These are phyloP conservation scores for Xestobium rufovillosum DNA, from an alignment of 2,888 invertebrate genomes.

Conservation along the genomic window DNA sequence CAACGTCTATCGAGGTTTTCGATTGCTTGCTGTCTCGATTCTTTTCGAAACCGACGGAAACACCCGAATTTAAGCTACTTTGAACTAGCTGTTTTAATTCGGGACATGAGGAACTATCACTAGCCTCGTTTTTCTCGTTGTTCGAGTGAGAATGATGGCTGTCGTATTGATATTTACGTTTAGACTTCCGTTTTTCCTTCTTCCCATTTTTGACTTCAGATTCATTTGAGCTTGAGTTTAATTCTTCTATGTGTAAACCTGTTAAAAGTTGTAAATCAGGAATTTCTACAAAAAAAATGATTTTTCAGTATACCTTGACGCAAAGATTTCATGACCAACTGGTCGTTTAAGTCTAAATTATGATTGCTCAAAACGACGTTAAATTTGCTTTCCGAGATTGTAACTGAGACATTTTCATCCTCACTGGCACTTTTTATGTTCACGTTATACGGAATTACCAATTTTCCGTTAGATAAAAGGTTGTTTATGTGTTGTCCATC, in stretches of 20 bases:
- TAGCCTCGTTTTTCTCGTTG: slow-evolving; percentile 19
- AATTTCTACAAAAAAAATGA: too few species aligned
- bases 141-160: slow-evolving; percentile 25
- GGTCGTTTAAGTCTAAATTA: slow-evolving; percentile 39
- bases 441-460: slow-evolving; percentile 33
- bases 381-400: slow-evolving; percentile 38
- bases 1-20: slow-evolving; percentile 50
- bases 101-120: slow-evolving; percentile 40
- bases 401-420: slow-evolving; percentile 42
- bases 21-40: slow-evolving; percentile 43
- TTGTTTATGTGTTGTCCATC: slow-evolving; percentile 42
- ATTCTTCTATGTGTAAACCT: slow-evolving; percentile 34
- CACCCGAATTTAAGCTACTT: slow-evolving; percentile 44
- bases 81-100: slow-evolving; percentile 44
- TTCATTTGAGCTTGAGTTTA: slow-evolving; percentile 21
- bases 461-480: slow-evolving; percentile 37
- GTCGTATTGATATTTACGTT: slow-evolving; percentile 6
- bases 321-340: slow-evolving; percentile 39
- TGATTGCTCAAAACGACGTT: slow-evolving; percentile 36
- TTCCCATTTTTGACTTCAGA: slow-evolving; percentile 15
- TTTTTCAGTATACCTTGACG: too few species aligned
- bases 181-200: slow-evolving; percentile 19
- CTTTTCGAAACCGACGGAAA: slow-evolving; percentile 38
- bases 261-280: too few species aligned
- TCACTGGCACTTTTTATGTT: slow-evolving; percentile 35